Evolutionary conservation across 2,113 vertebrate genomes (phyloP).

Genomic region (Mustelus asterias): DNA sequence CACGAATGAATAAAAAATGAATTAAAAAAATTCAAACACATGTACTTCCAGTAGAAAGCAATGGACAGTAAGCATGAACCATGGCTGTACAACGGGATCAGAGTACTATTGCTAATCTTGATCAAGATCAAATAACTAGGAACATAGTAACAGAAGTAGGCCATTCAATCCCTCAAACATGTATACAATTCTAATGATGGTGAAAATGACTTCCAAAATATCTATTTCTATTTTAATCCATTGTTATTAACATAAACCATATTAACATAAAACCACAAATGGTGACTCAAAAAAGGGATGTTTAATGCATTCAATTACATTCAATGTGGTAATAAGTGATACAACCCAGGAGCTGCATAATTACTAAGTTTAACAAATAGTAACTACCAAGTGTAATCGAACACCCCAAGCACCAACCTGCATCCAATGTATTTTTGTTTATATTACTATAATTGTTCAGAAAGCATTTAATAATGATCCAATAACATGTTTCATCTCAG

Average conservation of each 20-base stretch:
- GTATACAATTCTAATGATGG: background rate
- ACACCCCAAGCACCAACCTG: background rate
- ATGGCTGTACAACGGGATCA: background rate
- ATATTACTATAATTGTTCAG: background rate
- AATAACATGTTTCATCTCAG: background rate
- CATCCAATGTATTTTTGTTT: background rate
- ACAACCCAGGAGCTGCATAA: constrained; percentile 8
- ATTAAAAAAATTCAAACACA: background rate
- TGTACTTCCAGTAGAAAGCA: background rate
- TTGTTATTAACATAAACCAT: too few species aligned
- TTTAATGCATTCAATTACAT: constrained; percentile 26
- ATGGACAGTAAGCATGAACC: background rate
- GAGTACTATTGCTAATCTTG: background rate
- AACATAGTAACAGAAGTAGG: background rate
- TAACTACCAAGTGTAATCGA: background rate
- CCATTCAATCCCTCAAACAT: background rate
- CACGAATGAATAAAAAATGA: background rate
- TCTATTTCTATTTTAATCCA: background rate
- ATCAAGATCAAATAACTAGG: background rate
- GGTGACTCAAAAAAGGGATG: background rate
- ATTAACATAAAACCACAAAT: constrained; percentile 17
- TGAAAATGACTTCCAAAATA: background rate
- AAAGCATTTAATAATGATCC: constrained; percentile 17
- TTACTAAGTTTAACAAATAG: constrained; percentile 3
- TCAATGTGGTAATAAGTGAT: constrained; percentile 29